phyloP scores from a whole-genome alignment of 2,797 vertebrate species.

The Gorsachius magnificus region DNA sequence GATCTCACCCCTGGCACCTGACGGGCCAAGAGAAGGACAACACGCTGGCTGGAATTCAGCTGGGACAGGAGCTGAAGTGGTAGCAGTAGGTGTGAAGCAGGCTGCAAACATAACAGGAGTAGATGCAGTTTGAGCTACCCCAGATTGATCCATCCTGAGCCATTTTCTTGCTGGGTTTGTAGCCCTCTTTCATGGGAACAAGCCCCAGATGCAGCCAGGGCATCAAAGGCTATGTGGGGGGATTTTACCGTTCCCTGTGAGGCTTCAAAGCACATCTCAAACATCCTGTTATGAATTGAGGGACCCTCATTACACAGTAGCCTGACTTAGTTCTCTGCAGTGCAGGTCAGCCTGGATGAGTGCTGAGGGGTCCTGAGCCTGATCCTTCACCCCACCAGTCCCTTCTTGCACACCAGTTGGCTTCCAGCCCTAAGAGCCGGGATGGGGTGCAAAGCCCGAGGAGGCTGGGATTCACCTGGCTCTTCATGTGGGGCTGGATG shows the following conservation, averaged over 20 bases:
- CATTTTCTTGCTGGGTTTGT: neutral
- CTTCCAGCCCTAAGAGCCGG: neutral
- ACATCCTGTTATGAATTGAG: neutral
- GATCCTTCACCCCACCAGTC: neutral
- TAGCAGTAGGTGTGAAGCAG: neutral
- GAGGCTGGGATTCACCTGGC: neutral
- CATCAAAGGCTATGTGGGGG: accelerated
- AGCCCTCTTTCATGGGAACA: neutral
- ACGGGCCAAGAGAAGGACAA: neutral
- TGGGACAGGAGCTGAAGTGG: neutral
- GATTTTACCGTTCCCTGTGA: neutral
- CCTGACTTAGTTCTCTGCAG: neutral
- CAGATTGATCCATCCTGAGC: neutral
- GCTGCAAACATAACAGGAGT: neutral
- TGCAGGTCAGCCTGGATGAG: neutral
- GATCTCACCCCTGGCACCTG: accelerated
- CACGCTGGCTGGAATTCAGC: neutral
- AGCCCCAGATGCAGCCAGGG: neutral
- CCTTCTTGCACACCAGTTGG: neutral
- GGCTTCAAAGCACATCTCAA: neutral
- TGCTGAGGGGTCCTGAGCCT: neutral
- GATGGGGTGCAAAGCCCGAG: accelerated
- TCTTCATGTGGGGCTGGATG: accelerated
- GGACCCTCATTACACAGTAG: neutral
- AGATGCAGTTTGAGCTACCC: neutral